Evolutionary conservation across 1,140 invertebrate species (phyloP).

Genomic region (Ephestia elutella): DNA sequence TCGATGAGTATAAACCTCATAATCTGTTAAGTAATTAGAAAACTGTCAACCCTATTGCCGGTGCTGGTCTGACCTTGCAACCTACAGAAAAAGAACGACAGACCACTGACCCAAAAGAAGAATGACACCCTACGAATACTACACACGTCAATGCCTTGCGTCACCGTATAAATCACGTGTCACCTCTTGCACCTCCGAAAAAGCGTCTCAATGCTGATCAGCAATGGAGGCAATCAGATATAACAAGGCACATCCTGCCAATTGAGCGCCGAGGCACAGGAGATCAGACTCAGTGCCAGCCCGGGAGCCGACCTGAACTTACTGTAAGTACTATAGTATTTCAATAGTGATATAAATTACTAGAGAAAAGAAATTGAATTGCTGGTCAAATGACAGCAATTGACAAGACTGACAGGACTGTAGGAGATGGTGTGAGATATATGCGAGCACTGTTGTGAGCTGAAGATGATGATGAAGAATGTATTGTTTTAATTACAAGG

Average conservation of each 20-base stretch:
- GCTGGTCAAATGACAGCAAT: not conserved
- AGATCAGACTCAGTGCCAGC: conserved; percentile 22
- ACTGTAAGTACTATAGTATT: conserved; percentile 31
- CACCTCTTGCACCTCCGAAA: conserved; percentile 12
- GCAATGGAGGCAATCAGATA: conserved; percentile 37
- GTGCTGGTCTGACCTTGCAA: too few relatives aligned
- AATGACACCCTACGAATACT: not conserved
- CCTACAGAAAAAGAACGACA: too few relatives aligned
- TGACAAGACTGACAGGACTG: too few relatives aligned
- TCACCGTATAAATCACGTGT: conserved; percentile 1
- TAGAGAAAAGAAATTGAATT: not conserved
- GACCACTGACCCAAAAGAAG: not conserved
- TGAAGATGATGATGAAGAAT: too few relatives aligned
- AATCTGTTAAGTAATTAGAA: too few relatives aligned
- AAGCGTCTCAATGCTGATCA: conserved; percentile 13
- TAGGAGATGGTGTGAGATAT: too few relatives aligned
- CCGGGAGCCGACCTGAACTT: conserved; percentile 17
- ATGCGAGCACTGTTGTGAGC: too few relatives aligned
- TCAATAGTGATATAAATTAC: not conserved
- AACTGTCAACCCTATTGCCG: too few relatives aligned
- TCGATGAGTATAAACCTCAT: too few relatives aligned
- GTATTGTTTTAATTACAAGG: too few relatives aligned
- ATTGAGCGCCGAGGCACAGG: conserved; percentile 42
- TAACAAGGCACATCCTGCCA: conserved; percentile 61
- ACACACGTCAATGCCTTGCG: not conserved